phyloP scores from a whole-genome alignment of 2,888 invertebrate species.

The Phanerotoma sp. region DNA sequence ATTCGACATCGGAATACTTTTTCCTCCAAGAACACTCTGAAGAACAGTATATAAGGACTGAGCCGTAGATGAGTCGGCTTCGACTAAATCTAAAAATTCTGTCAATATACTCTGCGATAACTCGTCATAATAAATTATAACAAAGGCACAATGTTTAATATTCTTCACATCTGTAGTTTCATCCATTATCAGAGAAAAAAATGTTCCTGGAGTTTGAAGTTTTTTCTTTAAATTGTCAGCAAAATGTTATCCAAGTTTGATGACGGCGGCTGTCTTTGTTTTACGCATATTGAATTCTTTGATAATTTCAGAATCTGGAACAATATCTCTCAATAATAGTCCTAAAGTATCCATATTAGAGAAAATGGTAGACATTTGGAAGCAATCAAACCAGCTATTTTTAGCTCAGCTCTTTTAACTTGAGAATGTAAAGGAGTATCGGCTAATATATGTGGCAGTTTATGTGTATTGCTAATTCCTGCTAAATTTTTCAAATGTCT shows the following conservation, averaged over 20 bases:
- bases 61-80: background rate
- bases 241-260: background rate
- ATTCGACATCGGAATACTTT: slow-evolving; percentile 3
- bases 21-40: background rate
- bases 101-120: background rate
- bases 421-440: background rate
- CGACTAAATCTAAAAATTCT: background rate
- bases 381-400: background rate
- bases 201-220: background rate
- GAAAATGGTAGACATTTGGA: background rate
- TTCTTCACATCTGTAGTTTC: slow-evolving; percentile 1
- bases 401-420: background rate
- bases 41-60: background rate
- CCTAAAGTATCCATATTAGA: background rate
- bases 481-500: background rate
- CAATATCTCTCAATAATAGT: background rate
- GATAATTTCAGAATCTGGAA: slow-evolving; percentile 1
- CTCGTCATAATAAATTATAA: slow-evolving; percentile 2
- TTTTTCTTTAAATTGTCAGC: background rate
- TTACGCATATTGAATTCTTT: background rate
- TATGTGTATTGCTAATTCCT: background rate
- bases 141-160: background rate
- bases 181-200: background rate
- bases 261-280: background rate
- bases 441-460: background rate